Evolutionary conservation across 2,888 invertebrate species (phyloP), one percentile per base, ranked within the genome.

Genomic region (Axea sp.): DNA sequence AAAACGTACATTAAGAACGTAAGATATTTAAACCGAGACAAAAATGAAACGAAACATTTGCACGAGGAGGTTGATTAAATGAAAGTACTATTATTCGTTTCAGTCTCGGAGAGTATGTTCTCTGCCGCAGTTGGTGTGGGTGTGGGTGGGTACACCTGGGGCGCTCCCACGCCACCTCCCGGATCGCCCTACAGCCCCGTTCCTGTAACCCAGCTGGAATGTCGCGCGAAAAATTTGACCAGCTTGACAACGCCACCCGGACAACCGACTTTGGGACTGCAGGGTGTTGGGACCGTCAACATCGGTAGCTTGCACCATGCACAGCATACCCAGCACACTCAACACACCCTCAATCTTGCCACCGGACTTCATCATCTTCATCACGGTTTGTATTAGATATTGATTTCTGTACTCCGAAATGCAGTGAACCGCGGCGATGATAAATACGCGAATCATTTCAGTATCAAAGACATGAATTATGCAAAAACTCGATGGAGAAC

Each of bases 51-150:
- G n/a, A n/a, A n/a, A n/a, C n/a, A n/a, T n/a, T n/a, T n/a, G n/a
- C n/a, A n/a, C n/a, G n/a, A n/a, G n/a, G n/a, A n/a, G 19, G 37
- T 37, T 22, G 41, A 41, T 24, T 24, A 24, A 69, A 62, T 39
- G 39, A 47, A 47, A 47, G 24, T 49, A 31, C 12, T 53, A 39
- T 31, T 43, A 26, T 73, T 60, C 53, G 30, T 74, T 80, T 73
- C 89, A 91, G 91, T 92, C 86, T 90, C 92, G 85, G 92, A 93
- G 88, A 92, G 92, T 78, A 87, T 92, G 80, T 92, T 92, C 88
- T 91, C 92, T 37, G 90, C 92, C 22, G 90, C 91, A 37, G 86
- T 86, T 62, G 86, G 86, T 43, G 85, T 86, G 26, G 86, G 86
- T 39, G 81, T 86, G 76, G 85, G 86, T 77, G 90, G 92, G 75